Conservation (phyloP, 2,797 vertebrate species). For the Premnoplex brunnescens region DNA sequence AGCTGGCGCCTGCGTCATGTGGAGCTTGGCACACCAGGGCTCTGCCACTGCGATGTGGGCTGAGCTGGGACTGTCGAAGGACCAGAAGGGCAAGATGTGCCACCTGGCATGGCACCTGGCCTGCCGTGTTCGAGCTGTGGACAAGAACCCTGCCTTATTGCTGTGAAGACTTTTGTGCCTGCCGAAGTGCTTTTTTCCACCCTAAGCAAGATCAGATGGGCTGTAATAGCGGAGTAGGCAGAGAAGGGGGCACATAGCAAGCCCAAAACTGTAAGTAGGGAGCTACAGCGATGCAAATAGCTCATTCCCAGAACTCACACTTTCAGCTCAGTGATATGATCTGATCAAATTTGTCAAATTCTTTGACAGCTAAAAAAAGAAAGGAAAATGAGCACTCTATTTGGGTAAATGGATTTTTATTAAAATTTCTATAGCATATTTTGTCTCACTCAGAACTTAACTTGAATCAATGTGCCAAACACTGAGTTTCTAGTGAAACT, state of each 20-base stretch:
- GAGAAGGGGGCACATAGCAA: not conserved
- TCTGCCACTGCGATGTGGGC: fast-evolving
- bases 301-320: constrained; percentile 50
- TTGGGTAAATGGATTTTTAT: constrained; percentile 48
- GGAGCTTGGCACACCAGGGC: fast-evolving
- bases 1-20: fast-evolving
- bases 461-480: not conserved
- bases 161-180: not conserved
- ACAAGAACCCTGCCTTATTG: not conserved
- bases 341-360: constrained; percentile 54
- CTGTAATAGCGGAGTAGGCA: constrained; percentile 41
- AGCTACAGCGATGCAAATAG: constrained; percentile 48
- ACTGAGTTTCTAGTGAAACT: not conserved
- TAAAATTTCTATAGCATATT: constrained; percentile 12
- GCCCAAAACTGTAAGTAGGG: constrained; percentile 27
- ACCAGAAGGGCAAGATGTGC: not conserved
- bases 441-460: not conserved
- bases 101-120: fast-evolving
- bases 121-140: not conserved
- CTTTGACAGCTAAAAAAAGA: constrained; percentile 30
- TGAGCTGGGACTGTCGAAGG: not conserved
- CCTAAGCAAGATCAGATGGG: constrained; percentile 43
- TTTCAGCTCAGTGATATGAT: not conserved
- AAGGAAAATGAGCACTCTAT: constrained; percentile 9
- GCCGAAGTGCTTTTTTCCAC: not conserved